Evolutionary conservation across 2,797 vertebrate genomes (phyloP), one percentile per base, ranked within the genome.

Genomic region (Siniperca scherzeri): DNA sequence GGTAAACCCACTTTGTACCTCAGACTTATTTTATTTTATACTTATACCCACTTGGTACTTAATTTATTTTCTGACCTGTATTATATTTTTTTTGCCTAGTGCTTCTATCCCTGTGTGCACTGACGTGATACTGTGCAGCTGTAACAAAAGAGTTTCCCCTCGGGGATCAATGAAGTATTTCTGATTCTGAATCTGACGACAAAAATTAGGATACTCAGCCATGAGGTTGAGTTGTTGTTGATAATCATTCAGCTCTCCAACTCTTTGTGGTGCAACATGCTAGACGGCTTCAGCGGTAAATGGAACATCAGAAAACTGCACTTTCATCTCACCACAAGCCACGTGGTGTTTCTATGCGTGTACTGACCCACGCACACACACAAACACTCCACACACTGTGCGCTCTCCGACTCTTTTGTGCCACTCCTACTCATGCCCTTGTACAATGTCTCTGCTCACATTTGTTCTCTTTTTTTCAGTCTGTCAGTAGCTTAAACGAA

Each of bases 371-470:
- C 46, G 6, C 64, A 2, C 2, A 19, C 68, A 56, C 62, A 62
- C 64, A 46, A 33, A 73, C 48, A 10, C 57, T 36, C 68, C 50
- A 57, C 57, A 44, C 77, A 75, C 53, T 21, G 61, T 64, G 40
- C 42, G 42, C 69, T 85, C 69, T 83, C 62, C 61, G 40, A 70
- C 38, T 87, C 77, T 64, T 57, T 82, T 78, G 56, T 70, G 83
- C 81, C 72, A 40, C 83, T 91, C 90, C 89, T 60, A 87, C 90
- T 86, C 76, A 19, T 70, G 81, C 30, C 87, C 90, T 86, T 84
- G 88, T 48, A 13, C 69, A 30, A n/a, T 13, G 77, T 68, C 83
- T 84, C 61, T 2, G 65, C 83, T 83, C 78, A 16, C 68, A 68
- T 85, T 92, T 84, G 80, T 76, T 82, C 72, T 21, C 17, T 52